Percentiles rank a stretch among this genome's conserved stretches.
Evolutionary conservation across 2,888 invertebrate genomes (phyloP).

Genomic region (Polietes domitor): DNA sequence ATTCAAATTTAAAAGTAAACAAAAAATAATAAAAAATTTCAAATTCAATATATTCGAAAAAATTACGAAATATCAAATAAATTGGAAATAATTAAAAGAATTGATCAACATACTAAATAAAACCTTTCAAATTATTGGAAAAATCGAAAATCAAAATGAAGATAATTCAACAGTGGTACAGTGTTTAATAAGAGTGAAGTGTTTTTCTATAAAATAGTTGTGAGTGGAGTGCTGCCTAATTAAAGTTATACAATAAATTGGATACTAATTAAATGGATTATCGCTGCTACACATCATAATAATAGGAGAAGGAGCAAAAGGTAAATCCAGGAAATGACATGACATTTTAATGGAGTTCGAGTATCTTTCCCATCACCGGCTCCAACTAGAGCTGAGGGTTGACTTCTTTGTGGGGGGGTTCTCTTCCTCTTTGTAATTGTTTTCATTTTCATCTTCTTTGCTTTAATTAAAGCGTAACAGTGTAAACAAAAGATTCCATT

Average conservation of each 20-base stretch:
- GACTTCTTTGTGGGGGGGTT: neutral
- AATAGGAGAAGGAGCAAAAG: neutral
- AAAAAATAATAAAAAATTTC: neutral
- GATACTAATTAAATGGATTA: slow-evolving; percentile 5
- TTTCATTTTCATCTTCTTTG: neutral
- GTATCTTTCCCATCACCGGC: neutral
- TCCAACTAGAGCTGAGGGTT: neutral
- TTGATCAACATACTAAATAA: neutral
- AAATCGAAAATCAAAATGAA: too few relatives aligned
- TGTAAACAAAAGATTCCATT: neutral
- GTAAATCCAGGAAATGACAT: neutral
- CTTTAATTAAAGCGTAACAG: neutral
- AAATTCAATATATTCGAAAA: neutral
- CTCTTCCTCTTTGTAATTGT: neutral
- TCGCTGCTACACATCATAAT: neutral
- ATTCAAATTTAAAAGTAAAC: neutral
- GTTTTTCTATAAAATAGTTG: neutral
- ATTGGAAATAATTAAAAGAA: neutral
- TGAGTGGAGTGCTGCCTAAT: neutral
- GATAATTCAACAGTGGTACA: too few relatives aligned
- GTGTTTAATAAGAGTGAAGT: neutral
- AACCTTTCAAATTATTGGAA: neutral
- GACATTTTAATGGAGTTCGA: neutral
- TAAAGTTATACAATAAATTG: neutral
- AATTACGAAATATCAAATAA: neutral